Evolutionary conservation across 2,113 vertebrate genomes (phyloP).

Genomic region (Ammodytes dubius): DNA sequence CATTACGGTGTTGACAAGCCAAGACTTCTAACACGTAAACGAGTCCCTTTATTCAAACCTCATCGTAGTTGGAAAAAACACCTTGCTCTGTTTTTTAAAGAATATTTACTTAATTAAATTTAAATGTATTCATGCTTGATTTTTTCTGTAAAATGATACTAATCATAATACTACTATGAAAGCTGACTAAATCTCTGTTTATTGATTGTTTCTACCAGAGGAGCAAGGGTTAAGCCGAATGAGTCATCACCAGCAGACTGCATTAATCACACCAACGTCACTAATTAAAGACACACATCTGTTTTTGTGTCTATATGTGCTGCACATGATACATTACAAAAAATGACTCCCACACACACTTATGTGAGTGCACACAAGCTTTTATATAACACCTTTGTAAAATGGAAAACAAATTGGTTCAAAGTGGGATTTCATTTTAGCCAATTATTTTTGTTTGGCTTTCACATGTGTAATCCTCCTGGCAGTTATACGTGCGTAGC

Average conservation of each 20-base stretch:
- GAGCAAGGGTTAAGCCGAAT: slow-evolving; percentile 85
- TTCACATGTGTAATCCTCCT: slow-evolving; percentile 22
- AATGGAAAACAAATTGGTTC: slow-evolving; percentile 37
- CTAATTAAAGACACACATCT: slow-evolving; percentile 85
- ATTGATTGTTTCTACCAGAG: slow-evolving; percentile 71
- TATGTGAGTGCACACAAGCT: background rate
- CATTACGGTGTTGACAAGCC: slow-evolving; percentile 10
- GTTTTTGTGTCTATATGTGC: slow-evolving; percentile 63
- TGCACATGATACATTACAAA: slow-evolving; percentile 58
- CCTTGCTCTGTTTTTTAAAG: background rate
- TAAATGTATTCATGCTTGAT: background rate
- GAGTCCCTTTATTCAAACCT: slow-evolving; percentile 11
- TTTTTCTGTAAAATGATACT: background rate
- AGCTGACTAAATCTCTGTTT: slow-evolving; percentile 57
- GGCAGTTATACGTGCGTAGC: slow-evolving; percentile 6
- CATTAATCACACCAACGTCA: slow-evolving; percentile 87
- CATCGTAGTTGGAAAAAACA: slow-evolving; percentile 1
- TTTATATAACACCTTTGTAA: slow-evolving; percentile 32
- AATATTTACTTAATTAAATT: background rate
- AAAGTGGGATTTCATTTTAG: slow-evolving; percentile 47
- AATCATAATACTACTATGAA: slow-evolving; percentile 8
- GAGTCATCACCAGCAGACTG: slow-evolving; percentile 88
- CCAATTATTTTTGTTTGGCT: slow-evolving; percentile 53
- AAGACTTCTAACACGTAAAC: background rate
- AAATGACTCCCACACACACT: slow-evolving; percentile 26